Percentiles rank a stretch among this genome's conserved stretches.
These are phyloP conservation scores for Sarcophaga bullata DNA, from an alignment of 1,140 invertebrate species.

Conservation along the genomic window DNA sequence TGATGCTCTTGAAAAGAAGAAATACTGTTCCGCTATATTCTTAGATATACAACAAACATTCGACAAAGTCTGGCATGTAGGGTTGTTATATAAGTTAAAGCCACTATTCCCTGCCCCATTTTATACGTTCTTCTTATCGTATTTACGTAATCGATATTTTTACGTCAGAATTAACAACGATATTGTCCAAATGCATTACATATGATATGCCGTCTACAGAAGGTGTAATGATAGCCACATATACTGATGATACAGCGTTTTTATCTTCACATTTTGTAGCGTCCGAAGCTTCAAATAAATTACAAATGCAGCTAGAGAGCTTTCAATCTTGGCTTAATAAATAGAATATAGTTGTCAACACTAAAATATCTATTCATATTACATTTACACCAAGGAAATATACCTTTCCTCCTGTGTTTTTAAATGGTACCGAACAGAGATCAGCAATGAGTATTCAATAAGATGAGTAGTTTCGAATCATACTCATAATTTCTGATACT, in stretches of 20 bases:
- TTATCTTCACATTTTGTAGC: background rate
- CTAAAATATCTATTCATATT: background rate
- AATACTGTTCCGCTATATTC: no score
- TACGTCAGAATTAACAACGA: slow-evolving; percentile 7
- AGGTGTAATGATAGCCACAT: background rate
- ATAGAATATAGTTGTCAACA: slow-evolving; percentile 5
- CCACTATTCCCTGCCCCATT: slow-evolving; percentile 3
- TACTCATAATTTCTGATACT: no score
- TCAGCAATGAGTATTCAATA: no score
- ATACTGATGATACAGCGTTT: slow-evolving; percentile 40
- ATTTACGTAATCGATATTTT: slow-evolving; percentile 5
- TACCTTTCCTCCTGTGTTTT: background rate
- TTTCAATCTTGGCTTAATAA: slow-evolving; percentile 21
- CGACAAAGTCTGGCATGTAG: slow-evolving; percentile 29
- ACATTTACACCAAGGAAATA: background rate
- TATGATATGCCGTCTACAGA: background rate
- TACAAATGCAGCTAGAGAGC: slow-evolving; percentile 23
- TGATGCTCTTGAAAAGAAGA: slow-evolving; percentile 23
- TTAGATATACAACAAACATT: slow-evolving; percentile 39
- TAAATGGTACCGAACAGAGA: no score
- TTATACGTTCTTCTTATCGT: slow-evolving; percentile 4
- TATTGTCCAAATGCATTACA: slow-evolving; percentile 22
- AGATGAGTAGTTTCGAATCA: no score
- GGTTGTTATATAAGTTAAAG: slow-evolving; percentile 6
- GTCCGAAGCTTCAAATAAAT: background rate